Base-by-base conservation (phyloP, 2,797 vertebrate species). In the Brotula barbata region DNA sequence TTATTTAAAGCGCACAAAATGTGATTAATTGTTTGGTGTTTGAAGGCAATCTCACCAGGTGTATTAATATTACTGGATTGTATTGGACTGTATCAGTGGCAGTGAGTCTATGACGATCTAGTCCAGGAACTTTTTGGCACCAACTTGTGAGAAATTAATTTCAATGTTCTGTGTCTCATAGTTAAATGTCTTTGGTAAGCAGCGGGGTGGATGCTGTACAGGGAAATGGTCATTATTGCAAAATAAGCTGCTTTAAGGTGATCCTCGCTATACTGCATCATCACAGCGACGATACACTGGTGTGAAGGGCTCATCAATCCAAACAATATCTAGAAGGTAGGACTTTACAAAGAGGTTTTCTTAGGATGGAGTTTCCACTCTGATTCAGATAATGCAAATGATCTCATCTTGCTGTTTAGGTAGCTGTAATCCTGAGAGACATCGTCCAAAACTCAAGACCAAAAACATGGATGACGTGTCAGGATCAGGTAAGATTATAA, bases 161-260 rank as follows among this genome's bases (percentile, higher is more conserved):
- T 68, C 52, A 20, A 50, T 53, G 17, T 48, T 64, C 48, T 19
- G 12, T 68, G 64, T 71, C 63, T 59, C 64, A 22, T 46, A 11
- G 53, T 59, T 47, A 60, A 67, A 64, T 20, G 80, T 85, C 80
- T 86, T 86, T 86, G 80, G 80, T 86, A 70, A 58, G 66, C 64
- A 71, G 77, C 71, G 62, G 75, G n/a, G 64, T 59, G 43, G 62
- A 59, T 48, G 14, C 44, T 46, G 52, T 76, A 65, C 57, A 50
- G 53, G 67, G 59, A 46, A 57, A 60, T 52, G 40, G 58, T 50
- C 36, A 19, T 59, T 46, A 59, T 60, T 70, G 69, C 56, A 64
- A 36, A 55, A 33, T 28, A 28, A 44, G 40, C 50, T 43, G 22
- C 48, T 64, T 40, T 28, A 14, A 49, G 49, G 44, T 40, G 37